These are phyloP conservation scores for Pyrocephalus nanus DNA, from an alignment of 2,797 vertebrate species.

Conservation along the genomic window DNA sequence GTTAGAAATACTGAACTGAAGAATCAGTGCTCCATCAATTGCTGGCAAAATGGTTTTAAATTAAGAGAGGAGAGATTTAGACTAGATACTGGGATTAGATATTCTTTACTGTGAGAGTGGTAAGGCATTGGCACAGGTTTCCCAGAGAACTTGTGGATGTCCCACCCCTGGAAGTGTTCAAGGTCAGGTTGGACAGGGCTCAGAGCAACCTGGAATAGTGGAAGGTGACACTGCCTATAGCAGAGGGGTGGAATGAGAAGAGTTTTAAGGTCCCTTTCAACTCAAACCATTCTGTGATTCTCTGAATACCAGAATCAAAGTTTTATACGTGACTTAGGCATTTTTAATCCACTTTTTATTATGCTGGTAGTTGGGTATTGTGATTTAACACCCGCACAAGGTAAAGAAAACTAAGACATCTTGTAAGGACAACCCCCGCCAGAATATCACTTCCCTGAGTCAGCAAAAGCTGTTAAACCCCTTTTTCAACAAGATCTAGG, in stretches of 20 bases:
- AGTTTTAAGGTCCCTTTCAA: not conserved
- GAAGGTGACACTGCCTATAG: not conserved
- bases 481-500: not conserved
- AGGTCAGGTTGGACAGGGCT: fast-evolving
- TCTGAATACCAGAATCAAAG: not conserved
- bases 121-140: not conserved
- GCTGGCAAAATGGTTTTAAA: not conserved
- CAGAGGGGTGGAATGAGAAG: not conserved
- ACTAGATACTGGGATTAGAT: not conserved
- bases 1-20: not conserved
- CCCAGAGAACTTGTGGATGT: not conserved
- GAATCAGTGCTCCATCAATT: not conserved
- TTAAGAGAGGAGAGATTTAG: not conserved
- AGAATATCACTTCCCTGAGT: not conserved
- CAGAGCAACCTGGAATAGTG: fast-evolving
- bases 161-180: not conserved
- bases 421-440: not conserved
- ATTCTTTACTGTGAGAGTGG: not conserved
- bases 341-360: not conserved
- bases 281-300: not conserved
- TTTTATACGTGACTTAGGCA: not conserved
- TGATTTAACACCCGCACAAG: not conserved
- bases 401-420: not conserved
- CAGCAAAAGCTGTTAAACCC: not conserved
- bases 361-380: not conserved